phyloP scores from a whole-genome alignment of 2,113 vertebrate species.

The Sylvia atricapilla region DNA sequence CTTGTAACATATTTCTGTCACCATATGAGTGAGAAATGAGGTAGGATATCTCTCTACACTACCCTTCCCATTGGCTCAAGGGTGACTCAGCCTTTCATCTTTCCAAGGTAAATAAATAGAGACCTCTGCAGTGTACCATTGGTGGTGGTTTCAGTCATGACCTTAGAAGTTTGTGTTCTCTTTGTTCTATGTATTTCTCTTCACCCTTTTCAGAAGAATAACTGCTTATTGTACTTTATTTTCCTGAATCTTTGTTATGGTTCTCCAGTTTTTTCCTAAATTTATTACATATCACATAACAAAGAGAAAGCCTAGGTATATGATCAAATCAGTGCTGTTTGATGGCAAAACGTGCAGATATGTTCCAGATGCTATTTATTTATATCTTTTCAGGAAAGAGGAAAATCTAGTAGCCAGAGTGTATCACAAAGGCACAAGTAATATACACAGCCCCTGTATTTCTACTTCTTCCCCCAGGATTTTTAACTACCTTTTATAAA shows the following conservation, averaged over 20 bases:
- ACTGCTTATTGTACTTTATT: neutral
- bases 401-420: neutral
- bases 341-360: neutral
- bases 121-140: neutral
- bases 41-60: neutral
- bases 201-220: neutral
- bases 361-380: neutral
- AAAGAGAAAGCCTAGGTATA: neutral
- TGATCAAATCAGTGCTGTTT: neutral
- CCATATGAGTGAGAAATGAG: constrained; percentile 8
- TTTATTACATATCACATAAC: neutral
- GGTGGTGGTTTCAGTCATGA: neutral
- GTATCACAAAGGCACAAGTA: neutral
- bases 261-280: neutral
- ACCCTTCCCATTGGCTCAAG: neutral
- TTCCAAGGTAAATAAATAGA: neutral
- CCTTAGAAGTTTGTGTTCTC: neutral
- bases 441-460: neutral
- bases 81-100: constrained; percentile 29
- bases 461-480: neutral
- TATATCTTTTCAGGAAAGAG: neutral
- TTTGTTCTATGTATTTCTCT: neutral
- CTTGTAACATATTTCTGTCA: constrained; percentile 20
- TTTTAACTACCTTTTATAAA: neutral
- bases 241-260: neutral